Conservation (phyloP, 2,888 invertebrate genomes). For the Minunthozetes semirufus region DNA sequence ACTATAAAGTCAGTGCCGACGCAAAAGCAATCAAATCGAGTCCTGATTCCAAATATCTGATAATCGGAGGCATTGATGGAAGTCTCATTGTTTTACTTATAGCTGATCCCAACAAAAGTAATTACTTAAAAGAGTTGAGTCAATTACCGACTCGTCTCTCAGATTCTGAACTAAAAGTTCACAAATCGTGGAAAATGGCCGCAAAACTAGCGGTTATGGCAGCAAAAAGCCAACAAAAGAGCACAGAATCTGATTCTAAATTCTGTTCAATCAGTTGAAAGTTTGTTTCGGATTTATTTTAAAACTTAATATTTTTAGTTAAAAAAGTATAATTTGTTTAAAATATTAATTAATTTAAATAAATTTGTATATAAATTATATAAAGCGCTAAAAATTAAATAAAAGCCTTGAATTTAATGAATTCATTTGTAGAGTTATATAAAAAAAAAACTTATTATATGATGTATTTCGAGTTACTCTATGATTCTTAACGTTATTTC, state of each 20-base stretch:
- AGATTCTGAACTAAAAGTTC: neutral
- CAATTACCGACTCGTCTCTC: slow-evolving; percentile 61
- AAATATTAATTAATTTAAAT: too few species aligned
- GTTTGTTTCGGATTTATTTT: neutral
- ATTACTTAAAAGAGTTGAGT: slow-evolving; percentile 59
- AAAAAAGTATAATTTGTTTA: too few species aligned
- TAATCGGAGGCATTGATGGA: slow-evolving; percentile 86
- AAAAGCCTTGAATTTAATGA: too few species aligned
- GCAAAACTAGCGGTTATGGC: slow-evolving; percentile 17
- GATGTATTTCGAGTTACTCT: too few species aligned
- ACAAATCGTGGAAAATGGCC: slow-evolving; percentile 5
- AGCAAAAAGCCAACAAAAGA: neutral
- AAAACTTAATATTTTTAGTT: neutral
- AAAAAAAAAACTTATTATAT: too few species aligned
- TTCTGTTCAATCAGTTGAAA: neutral
- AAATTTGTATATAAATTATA: too few species aligned
- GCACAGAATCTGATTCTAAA: neutral
- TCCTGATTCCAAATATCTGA: slow-evolving; percentile 60
- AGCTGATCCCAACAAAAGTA: slow-evolving; percentile 62
- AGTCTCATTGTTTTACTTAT: slow-evolving; percentile 82
- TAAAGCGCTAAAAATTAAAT: too few species aligned
- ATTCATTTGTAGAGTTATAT: too few species aligned
- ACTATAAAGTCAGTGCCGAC: slow-evolving; percentile 79
- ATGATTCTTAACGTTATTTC: too few species aligned
- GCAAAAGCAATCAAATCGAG: slow-evolving; percentile 78